A percentile compares a stretch with the other conserved stretches of the same genome.
phyloP scores from a whole-genome alignment of 92 coral and sea anemone genomes.

The Siderastrea siderea region DNA sequence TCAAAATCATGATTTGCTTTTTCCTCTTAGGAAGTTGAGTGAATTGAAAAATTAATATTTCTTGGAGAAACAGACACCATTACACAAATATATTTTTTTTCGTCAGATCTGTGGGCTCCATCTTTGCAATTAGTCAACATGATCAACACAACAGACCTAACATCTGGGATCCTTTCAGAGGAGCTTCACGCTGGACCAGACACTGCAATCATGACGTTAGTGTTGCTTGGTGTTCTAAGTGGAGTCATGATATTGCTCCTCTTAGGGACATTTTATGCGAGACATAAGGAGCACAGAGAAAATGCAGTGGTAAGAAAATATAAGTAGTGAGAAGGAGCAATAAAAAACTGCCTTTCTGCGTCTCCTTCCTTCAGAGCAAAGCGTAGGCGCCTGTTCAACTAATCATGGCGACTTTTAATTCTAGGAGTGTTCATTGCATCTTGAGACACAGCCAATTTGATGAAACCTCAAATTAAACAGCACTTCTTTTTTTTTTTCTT shows the following conservation, averaged over 20 bases:
- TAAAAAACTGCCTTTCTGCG: neutral
- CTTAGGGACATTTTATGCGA: constrained; percentile 3
- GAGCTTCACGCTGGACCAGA: neutral
- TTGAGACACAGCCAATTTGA: too few species aligned
- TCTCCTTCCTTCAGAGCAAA: neutral
- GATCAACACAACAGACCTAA: constrained; percentile 4
- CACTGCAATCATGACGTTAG: constrained; percentile 23
- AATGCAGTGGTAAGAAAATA: constrained; percentile 8
- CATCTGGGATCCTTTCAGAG: neutral
- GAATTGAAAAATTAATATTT: neutral
- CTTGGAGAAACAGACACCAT: too few species aligned
- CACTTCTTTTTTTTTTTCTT: too few species aligned
- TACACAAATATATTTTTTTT: neutral
- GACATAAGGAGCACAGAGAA: constrained; percentile 15
- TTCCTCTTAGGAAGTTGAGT: neutral
- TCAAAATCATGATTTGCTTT: too few species aligned
- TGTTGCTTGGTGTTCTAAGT: constrained; percentile 17
- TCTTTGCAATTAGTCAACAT: neutral
- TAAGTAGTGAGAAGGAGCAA: neutral
- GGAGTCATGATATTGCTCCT: constrained; percentile 10
- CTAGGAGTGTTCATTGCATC: too few species aligned
- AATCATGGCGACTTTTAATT: too few species aligned
- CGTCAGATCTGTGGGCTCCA: neutral
- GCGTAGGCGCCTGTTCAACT: too few species aligned
- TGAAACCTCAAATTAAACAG: too few species aligned